Evolutionary conservation across 2,797 vertebrate species (phyloP).

Genomic region (Petrocephalus sullivani): DNA sequence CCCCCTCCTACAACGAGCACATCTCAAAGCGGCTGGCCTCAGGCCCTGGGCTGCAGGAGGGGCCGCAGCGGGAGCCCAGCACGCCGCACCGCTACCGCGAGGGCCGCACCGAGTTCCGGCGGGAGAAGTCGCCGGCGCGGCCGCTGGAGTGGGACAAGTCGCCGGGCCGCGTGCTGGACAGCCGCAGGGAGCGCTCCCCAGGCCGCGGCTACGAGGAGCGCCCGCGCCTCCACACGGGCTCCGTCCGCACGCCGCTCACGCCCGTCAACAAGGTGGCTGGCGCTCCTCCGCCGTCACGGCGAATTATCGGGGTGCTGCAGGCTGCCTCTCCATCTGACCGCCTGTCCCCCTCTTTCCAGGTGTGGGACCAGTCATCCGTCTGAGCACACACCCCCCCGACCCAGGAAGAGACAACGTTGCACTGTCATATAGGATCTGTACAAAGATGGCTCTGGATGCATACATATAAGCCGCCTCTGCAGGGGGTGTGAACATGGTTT

Average conservation of each 20-base stretch:
- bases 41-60: slow-evolving; percentile 74
- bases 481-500: not conserved
- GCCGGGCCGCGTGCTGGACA: slow-evolving; percentile 81
- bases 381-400: slow-evolving; percentile 54
- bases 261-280: slow-evolving; percentile 84
- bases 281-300: not conserved
- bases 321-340: not conserved
- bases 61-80: slow-evolving; percentile 79
- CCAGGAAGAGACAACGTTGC: slow-evolving; percentile 18
- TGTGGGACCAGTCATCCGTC: slow-evolving; percentile 98
- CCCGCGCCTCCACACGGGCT: slow-evolving; percentile 81
- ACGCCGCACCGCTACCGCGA: slow-evolving; percentile 93
- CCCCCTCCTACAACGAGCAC: slow-evolving; percentile 98
- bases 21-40: slow-evolving; percentile 93
- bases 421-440: slow-evolving; percentile 28
- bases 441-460: slow-evolving; percentile 33
- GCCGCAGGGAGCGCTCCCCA: slow-evolving; percentile 85
- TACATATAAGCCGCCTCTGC: not conserved
- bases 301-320: not conserved
- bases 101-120: slow-evolving; percentile 85
- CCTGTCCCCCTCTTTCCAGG: slow-evolving; percentile 55
- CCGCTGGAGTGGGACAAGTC: slow-evolving; percentile 92
- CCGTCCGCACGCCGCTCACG: slow-evolving; percentile 83
- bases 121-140: slow-evolving; percentile 86
- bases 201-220: slow-evolving; percentile 83